phyloP scores from a whole-genome alignment of 2,113 vertebrate genomes.

The Panthera leo region DNA sequence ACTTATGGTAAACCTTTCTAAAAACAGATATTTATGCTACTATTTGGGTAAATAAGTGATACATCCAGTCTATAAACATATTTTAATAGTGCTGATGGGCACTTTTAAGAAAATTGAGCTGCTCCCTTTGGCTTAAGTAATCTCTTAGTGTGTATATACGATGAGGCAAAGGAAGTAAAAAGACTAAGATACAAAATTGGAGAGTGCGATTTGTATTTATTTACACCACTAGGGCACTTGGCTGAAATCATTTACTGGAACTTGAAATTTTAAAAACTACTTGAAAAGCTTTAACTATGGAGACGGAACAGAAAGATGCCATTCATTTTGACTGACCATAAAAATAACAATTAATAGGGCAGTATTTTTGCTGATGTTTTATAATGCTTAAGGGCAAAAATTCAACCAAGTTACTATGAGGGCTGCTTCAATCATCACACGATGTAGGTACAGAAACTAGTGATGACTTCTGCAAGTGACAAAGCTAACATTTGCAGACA shows the following conservation, averaged over 20 bases:
- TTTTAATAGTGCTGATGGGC: background rate
- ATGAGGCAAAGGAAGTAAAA: background rate
- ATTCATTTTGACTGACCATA: background rate
- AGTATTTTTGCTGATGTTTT: constrained; percentile 34
- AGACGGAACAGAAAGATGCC: constrained; percentile 10
- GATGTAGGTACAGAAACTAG: background rate
- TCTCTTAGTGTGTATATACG: background rate
- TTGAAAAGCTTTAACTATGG: constrained; percentile 34
- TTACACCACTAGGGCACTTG: background rate
- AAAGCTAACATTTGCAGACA: background rate
- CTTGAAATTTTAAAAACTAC: background rate
- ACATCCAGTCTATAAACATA: constrained; percentile 5
- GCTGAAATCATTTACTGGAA: constrained; percentile 1
- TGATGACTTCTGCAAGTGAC: constrained; percentile 8
- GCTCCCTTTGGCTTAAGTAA: background rate
- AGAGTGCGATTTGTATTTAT: background rate
- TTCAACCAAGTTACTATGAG: background rate
- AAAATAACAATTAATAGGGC: constrained; percentile 27
- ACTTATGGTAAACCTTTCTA: background rate
- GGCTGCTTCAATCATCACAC: background rate
- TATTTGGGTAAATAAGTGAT: constrained; percentile 44
- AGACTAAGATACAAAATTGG: background rate
- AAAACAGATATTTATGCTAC: constrained; percentile 49
- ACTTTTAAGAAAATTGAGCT: constrained; percentile 53
- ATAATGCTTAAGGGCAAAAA: background rate